Evolutionary conservation across 2,888 invertebrate species (phyloP), one percentile per base, ranked within the genome.

Genomic region (Drosophila ustulata): DNA sequence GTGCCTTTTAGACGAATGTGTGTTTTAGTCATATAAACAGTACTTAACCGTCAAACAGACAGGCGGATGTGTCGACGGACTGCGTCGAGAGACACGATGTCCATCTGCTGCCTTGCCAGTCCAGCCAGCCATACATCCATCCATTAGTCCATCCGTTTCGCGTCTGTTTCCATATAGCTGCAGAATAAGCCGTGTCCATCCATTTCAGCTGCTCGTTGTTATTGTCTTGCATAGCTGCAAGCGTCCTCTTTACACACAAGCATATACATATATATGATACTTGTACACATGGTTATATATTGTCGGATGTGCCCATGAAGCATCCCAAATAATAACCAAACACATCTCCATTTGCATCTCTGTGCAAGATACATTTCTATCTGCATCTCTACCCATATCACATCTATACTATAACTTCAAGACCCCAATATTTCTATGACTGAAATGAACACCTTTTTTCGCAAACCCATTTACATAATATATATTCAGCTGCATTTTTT

Each of bases 111-210:
- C 62, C 56, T 39, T n/a, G 2, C n/a, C 34, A 37, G 18, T 37
- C 34, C 64, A 73, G n/a, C 26, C 52, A 53, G 46, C 46, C 46
- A 49, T 28, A 18, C 28, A 30, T 45, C 75, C 68, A 78, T 67
- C 82, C 80, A 78, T 81, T 75, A 81, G 73, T 56, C 55, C 41
- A 69, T 79, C 77, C 75, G 66, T 65, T 76, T 69, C 71, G 73
- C 68, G 63, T 66, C 74, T 74, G 70, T 67, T 75, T 67, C 51
- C 76, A 47, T 72, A 71, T 64, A 67, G 71, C 39, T 34, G 9
- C 34, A 41, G 39, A 41, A 71, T 71, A 69, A 70, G 65, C 70
- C 70, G 65, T 71, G 52, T 70, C 69, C 74, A 82, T 80, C 67
- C 63, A 66, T 78, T 71, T 79, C 50, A 67, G 52, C 66, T 69